Base-by-base conservation (phyloP, 2,113 vertebrate species). In the Agelaius tricolor region DNA sequence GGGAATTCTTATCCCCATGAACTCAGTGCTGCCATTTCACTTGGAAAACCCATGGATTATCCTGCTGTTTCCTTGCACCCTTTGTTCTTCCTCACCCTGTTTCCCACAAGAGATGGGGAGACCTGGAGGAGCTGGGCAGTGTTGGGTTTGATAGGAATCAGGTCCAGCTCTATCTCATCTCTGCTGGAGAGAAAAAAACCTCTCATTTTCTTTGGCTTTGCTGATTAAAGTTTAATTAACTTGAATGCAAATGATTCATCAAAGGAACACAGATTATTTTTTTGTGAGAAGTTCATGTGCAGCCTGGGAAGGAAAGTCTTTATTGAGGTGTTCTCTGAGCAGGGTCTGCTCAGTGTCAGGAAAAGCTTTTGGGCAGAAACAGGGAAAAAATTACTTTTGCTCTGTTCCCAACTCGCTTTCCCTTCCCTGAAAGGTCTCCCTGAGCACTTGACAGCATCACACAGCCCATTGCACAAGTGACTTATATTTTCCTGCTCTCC, bases 201-300 rank as follows among this genome's bases (percentile, higher is more conserved):
- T 16, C 86, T 94, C 49, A 21, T 6, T 82, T 82, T 87, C 76
- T 57, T 87, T 33, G 8, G 61, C 77, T 94, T 78, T 79, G 58
- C 61, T 82, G 86, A 89, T 91, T 79, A 75, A 89, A 87, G 30
- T 84, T 95, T 87, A 89, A 94, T 95, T 92, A 61, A 58, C 68
- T 89, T 4, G 22, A 71, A 89, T 35, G 86, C 92, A 93, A 91
- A 93, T 10, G 8, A 65, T 89, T 88, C 78, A 78, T 62, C 78
- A 93, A 91, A 95, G 66, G 54, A 82, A 52, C 47, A 49, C 13
- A 31, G 95, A 35, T 65, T 15, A 3, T 65, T 59, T 37, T 31
- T 72, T 59, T n/a, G 44, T 19, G 63, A 65, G 61, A 51, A 41
- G 49, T 62, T 79, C 46, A 4, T 62, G 12, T 2, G 6, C 11